phyloP scores from a whole-genome alignment of 2,113 vertebrate genomes.

The Pholis gunnellus region DNA sequence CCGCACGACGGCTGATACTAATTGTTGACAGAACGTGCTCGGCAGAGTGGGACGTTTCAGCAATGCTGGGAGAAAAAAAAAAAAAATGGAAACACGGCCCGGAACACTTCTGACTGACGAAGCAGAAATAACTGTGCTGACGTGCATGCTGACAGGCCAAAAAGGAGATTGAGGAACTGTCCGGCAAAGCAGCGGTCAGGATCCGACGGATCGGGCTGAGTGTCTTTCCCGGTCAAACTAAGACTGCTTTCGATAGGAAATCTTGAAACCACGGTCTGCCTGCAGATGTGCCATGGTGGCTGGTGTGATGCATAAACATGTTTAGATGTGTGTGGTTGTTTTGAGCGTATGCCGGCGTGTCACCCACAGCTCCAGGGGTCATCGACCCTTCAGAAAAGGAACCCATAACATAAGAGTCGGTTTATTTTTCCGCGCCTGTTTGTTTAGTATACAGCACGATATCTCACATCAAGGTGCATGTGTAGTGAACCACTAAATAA shows the following conservation, averaged over 20 bases:
- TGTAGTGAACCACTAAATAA: background rate
- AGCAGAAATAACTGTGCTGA: conserved; percentile 72
- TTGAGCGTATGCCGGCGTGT: conserved; percentile 18
- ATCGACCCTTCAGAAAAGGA: conserved; percentile 36
- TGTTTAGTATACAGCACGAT: conserved; percentile 44
- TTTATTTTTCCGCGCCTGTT: conserved; percentile 53
- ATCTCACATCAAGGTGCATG: conserved; percentile 1
- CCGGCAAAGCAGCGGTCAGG: conserved; percentile 13
- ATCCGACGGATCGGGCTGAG: conserved; percentile 10
- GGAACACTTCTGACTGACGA: conserved; percentile 58
- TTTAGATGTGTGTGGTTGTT: conserved; percentile 24
- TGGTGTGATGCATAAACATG: conserved; percentile 39
- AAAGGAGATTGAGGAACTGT: conserved; percentile 61
- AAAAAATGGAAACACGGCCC: conserved; percentile 19
- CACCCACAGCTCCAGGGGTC: conserved; percentile 32
- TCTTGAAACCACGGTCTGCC: conserved; percentile 51
- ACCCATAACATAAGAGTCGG: conserved; percentile 43
- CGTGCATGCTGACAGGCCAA: conserved; percentile 29
- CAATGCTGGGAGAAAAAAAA: conserved; percentile 19
- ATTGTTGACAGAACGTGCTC: background rate
- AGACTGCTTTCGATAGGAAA: conserved; percentile 12
- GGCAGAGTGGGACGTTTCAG: background rate
- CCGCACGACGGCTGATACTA: background rate
- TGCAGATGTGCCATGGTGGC: conserved; percentile 55
- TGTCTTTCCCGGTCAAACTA: conserved; percentile 23